Conservation (phyloP, 1,140 invertebrate genomes). For the Cherax quadricarinatus region DNA sequence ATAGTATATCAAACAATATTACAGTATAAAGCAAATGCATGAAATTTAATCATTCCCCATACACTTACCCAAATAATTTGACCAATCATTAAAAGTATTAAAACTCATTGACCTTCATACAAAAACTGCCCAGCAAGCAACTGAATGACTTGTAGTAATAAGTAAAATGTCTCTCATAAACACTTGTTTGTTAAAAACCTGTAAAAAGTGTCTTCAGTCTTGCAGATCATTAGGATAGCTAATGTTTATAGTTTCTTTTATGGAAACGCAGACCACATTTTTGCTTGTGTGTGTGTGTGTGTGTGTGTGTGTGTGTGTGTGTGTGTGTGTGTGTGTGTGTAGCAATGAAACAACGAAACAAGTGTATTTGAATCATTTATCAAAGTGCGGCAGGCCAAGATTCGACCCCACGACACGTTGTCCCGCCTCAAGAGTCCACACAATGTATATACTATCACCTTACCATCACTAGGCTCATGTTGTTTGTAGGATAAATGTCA, state of each 20-base stretch:
- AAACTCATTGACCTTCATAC: background rate
- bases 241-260: slow-evolving; percentile 73
- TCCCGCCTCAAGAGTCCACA: too few species aligned
- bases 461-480: too few species aligned
- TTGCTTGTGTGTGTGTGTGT: too few species aligned
- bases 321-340: too few species aligned
- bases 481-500: too few species aligned
- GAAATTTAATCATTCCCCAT: background rate
- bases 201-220: background rate
- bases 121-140: background rate
- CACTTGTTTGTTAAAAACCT: background rate
- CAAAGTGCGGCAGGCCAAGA: too few species aligned
- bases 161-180: background rate
- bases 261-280: slow-evolving; percentile 73
- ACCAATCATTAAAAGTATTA: background rate
- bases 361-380: too few species aligned
- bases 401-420: too few species aligned
- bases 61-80: background rate
- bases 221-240: slow-evolving; percentile 14
- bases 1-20: background rate
- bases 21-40: background rate
- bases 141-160: background rate
- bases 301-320: too few species aligned
- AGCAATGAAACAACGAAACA: too few species aligned
- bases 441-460: too few species aligned